A percentile compares a stretch with the other conserved stretches of the same genome.
These are phyloP conservation scores for Ciona savignyi DNA, from an alignment of 23 tunicate genomes.

Conservation along the genomic window DNA sequence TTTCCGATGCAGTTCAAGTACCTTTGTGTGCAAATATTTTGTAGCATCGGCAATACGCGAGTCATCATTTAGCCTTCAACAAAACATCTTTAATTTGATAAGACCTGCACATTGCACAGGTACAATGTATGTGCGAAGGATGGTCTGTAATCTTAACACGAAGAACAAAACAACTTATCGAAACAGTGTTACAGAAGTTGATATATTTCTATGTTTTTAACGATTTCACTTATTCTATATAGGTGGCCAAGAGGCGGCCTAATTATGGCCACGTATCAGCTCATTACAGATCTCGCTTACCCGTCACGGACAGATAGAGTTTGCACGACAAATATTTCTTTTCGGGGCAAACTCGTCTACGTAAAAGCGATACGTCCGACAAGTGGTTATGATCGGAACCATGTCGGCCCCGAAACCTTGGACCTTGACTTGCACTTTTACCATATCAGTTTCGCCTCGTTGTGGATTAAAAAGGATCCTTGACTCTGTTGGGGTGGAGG, in stretches of 20 bases:
- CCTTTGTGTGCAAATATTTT: not conserved
- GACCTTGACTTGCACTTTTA: not conserved
- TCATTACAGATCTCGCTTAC: not conserved
- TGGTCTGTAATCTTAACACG: no score
- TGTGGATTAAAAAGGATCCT: not conserved
- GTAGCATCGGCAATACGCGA: no score
- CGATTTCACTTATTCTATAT: not conserved
- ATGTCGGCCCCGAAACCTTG: not conserved
- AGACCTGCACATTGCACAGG: no score
- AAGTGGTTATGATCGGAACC: not conserved
- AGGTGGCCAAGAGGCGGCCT: not conserved
- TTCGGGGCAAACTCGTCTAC: not conserved
- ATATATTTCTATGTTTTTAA: not conserved
- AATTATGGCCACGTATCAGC: not conserved
- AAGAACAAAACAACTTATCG: not conserved
- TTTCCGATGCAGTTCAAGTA: not conserved
- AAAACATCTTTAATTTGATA: no score
- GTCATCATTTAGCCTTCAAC: no score
- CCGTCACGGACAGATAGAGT: not conserved
- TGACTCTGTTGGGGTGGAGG: no score
- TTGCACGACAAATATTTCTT: not conserved
- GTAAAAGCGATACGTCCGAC: not conserved
- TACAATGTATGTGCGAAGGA: no score
- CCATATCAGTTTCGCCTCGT: not conserved
- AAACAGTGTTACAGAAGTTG: not conserved